Evolutionary conservation across 2,113 vertebrate species (phyloP).

Genomic region (Barbus barbus): DNA sequence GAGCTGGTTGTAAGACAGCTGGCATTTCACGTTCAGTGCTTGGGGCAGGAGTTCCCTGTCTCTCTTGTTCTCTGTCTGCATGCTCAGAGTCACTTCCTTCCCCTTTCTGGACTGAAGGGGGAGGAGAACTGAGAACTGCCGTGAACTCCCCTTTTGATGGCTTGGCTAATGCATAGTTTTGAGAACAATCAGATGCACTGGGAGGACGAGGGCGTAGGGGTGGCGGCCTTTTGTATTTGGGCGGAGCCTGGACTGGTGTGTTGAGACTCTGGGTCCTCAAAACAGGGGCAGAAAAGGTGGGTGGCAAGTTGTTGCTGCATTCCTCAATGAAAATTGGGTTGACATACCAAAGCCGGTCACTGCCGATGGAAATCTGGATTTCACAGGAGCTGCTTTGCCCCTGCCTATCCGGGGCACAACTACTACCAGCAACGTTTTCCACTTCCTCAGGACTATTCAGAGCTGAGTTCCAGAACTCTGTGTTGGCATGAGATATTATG

Average conservation of each 20-base stretch:
- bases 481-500: constrained; percentile 2
- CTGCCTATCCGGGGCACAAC: constrained; percentile 49
- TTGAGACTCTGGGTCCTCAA: constrained; percentile 62
- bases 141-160: constrained; percentile 56
- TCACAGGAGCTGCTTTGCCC: constrained; percentile 75
- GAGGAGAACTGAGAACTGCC: constrained; percentile 47
- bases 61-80: constrained; percentile 4
- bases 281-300: constrained; percentile 55
- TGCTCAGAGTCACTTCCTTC: constrained; percentile 64
- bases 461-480: constrained; percentile 90
- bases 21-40: constrained; percentile 53
- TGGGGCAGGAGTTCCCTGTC: constrained; percentile 22
- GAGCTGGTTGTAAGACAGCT: constrained; percentile 18
- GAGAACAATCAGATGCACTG: constrained; percentile 35
- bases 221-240: constrained; percentile 76
- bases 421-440: constrained; percentile 47
- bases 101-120: constrained; percentile 57
- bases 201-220: constrained; percentile 75
- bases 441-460: constrained; percentile 69
- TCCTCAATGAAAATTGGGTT: constrained; percentile 88
- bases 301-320: constrained; percentile 60
- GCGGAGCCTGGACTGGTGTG: constrained; percentile 54
- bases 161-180: constrained; percentile 31
- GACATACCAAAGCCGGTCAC: constrained; percentile 83
- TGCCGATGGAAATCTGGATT: constrained; percentile 77